These are phyloP conservation scores for Sebastes steindachneri DNA, from an alignment of 2,797 vertebrate genomes.

Conservation along the genomic window DNA sequence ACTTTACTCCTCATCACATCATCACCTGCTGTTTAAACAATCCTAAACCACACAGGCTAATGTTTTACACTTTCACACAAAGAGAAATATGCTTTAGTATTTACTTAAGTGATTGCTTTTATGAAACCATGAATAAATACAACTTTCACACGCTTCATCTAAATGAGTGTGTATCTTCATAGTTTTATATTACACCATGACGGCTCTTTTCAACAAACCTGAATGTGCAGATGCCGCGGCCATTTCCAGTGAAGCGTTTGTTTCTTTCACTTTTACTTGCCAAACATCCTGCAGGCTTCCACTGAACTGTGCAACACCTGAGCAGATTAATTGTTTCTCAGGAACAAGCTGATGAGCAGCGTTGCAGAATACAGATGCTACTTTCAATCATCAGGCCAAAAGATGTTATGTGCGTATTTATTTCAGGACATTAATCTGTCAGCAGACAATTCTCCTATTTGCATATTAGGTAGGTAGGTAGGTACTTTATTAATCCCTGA, in stretches of 20 bases:
- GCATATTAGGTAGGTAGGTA: rapidly evolving
- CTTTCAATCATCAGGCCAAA: not conserved
- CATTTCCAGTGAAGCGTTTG: rapidly evolving
- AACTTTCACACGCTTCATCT: not conserved
- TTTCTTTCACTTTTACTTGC: not conserved
- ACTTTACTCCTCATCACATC: not conserved
- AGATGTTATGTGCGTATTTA: not conserved
- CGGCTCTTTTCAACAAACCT: not conserved
- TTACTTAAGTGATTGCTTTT: not conserved
- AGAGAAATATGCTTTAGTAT: not conserved
- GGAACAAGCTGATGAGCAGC: not conserved
- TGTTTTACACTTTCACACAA: not conserved
- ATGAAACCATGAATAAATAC: not conserved
- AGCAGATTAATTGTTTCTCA: not conserved
- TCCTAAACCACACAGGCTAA: not conserved
- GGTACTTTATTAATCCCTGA: too few relatives aligned
- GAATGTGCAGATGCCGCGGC: rapidly evolving
- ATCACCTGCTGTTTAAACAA: not conserved
- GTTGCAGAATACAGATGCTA: not conserved
- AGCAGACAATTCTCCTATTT: not conserved
- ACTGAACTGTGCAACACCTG: not conserved
- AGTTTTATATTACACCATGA: not conserved
- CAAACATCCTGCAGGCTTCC: not conserved
- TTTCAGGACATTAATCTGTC: not conserved
- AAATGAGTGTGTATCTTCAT: not conserved